phyloP scores from a whole-genome alignment of 2,113 vertebrate genomes.

The Choloepus hoffmanni region DNA sequence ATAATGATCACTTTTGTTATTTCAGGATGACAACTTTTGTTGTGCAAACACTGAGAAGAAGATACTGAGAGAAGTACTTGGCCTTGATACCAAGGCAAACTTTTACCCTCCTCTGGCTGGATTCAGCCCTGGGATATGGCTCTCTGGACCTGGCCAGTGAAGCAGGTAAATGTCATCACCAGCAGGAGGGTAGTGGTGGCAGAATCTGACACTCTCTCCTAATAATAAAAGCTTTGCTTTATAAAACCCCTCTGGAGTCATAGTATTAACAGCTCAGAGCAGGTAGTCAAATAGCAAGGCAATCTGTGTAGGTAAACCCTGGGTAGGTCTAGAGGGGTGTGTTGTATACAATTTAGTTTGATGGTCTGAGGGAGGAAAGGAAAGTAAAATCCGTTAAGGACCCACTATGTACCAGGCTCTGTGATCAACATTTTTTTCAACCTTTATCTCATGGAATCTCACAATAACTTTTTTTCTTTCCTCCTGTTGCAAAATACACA shows the following conservation, averaged over 20 bases:
- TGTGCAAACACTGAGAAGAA: not conserved
- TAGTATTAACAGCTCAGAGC: not conserved
- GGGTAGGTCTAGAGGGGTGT: not conserved
- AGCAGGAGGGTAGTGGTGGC: not conserved
- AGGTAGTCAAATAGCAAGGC: not conserved
- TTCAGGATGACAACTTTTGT: not conserved
- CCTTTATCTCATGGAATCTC: not conserved
- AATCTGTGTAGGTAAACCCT: not conserved
- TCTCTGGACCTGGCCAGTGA: not conserved
- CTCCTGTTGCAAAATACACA: not conserved
- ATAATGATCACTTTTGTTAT: not conserved
- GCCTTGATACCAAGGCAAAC: not conserved
- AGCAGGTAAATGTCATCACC: not conserved
- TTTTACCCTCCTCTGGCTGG: not conserved
- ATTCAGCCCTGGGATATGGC: not conserved
- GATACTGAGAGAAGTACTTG: not conserved
- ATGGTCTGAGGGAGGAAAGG: not conserved
- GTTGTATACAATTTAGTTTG: not conserved
- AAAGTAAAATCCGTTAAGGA: not conserved
- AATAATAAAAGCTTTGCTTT: not conserved
- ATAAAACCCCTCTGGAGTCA: not conserved
- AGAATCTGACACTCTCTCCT: not conserved
- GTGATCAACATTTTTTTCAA: not conserved
- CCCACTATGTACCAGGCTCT: not conserved
- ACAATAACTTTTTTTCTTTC: not conserved